Evolutionary conservation across 2,797 vertebrate genomes (phyloP), one percentile per base, ranked within the genome.

Genomic region (Coilia nasus): DNA sequence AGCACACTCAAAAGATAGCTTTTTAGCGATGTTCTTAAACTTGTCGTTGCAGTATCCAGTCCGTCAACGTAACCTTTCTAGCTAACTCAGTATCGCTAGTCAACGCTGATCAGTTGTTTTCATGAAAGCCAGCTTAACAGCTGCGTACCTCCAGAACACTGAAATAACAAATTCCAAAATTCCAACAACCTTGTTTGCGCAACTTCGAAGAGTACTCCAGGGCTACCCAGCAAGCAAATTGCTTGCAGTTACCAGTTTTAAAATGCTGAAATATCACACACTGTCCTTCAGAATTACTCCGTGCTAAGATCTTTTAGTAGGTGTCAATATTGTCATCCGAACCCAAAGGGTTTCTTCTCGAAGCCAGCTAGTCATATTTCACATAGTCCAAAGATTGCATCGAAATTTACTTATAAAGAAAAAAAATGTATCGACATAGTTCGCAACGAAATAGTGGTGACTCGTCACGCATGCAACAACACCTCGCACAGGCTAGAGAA

Each of bases 401-500:
- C 25, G 80, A 85, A 90, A 91, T 82, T 71, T 89, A 91, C 87
- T 95, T 90, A 94, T 94, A 92, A 88, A 91, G 93, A 93, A 93
- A 91, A 95, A 93, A 91, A 93, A 90, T 93, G 94, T 92, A 94
- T 78, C 71, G 71, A 78, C 71, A 78, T 93, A 94, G 93, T 93
- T 93, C 90, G 92, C 93, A 89, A 92, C 82, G 92, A 93, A 90
- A 94, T 90, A 92, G 87, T 92, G 91, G 89, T 84, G 92, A 86
- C 86, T 85, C 71, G 81, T 54, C 85, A 83, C 17, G 85, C 75
- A 92, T 41, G 86, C 92, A 95, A 94, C 91, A 89, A 89, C 93
- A 93, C 91, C 93, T 31, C 91, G 0, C 23, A 6, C 88, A 46
- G 95, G 93, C 0, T 64, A 35, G 15, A 0, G 0, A 0, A 6